These are phyloP conservation scores for Paralichthys olivaceus DNA, from an alignment of 2,113 vertebrate genomes.

Conservation along the genomic window DNA sequence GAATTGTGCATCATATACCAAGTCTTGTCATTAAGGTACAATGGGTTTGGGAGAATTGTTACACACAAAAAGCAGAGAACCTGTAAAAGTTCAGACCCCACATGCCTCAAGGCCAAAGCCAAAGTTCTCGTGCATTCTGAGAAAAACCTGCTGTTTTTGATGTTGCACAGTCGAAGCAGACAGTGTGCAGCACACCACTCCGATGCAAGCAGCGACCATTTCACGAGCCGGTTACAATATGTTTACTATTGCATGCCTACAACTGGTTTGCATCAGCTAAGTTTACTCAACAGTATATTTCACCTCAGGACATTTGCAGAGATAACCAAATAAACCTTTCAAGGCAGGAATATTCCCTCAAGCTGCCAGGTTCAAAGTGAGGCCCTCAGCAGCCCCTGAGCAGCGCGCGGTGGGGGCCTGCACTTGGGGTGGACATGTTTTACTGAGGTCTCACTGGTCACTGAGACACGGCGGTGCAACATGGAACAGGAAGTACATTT, in stretches of 20 bases:
- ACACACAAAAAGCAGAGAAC: slow-evolving; percentile 20
- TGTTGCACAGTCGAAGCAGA: slow-evolving; percentile 40
- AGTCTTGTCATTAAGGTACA: slow-evolving; percentile 8
- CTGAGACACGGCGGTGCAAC: slow-evolving; percentile 49
- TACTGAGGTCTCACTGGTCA: slow-evolving; percentile 64
- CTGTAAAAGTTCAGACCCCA: slow-evolving; percentile 18
- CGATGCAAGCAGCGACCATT: slow-evolving; percentile 56
- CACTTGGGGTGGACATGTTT: slow-evolving; percentile 64
- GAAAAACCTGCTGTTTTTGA: slow-evolving; percentile 56
- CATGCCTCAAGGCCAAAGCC: slow-evolving; percentile 23
- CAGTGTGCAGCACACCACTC: slow-evolving; percentile 50
- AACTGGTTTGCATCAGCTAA: slow-evolving; percentile 81
- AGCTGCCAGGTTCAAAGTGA: slow-evolving; percentile 78
- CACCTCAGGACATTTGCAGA: slow-evolving; percentile 76
- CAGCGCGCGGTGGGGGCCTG: slow-evolving; percentile 48
- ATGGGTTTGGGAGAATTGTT: background rate
- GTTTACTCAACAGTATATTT: slow-evolving; percentile 83
- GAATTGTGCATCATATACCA: background rate
- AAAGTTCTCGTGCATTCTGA: slow-evolving; percentile 36
- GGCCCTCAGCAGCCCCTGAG: slow-evolving; percentile 52
- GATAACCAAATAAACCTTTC: slow-evolving; percentile 85
- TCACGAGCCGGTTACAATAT: slow-evolving; percentile 69
- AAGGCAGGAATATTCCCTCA: slow-evolving; percentile 77
- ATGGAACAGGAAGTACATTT: slow-evolving; percentile 61
- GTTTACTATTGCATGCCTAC: slow-evolving; percentile 79